Evolutionary conservation across 2,113 vertebrate genomes (phyloP).

Genomic region (Amblyopsis rosae): DNA sequence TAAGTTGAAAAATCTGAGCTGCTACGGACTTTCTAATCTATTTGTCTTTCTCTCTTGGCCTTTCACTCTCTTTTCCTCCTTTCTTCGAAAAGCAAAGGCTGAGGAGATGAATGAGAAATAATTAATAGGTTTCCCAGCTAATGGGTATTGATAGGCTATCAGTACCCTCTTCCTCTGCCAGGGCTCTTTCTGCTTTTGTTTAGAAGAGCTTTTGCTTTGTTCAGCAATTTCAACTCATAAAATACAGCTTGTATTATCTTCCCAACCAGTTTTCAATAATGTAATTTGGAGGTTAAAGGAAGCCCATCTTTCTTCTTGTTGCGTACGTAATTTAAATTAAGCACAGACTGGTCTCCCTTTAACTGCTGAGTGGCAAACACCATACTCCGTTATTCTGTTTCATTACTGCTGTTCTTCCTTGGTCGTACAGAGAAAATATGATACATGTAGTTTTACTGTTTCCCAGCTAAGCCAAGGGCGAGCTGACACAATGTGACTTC

Average conservation of each 20-base stretch:
- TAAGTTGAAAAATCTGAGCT: neutral
- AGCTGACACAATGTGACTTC: conserved; percentile 33
- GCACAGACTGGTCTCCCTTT: conserved; percentile 29
- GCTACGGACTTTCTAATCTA: neutral
- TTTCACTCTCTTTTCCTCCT: neutral
- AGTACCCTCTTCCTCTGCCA: conserved; percentile 33
- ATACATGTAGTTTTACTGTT: conserved; percentile 11
- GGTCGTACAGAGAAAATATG: conserved; percentile 18
- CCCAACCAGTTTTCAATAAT: conserved; percentile 53
- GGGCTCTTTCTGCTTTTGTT: conserved; percentile 32
- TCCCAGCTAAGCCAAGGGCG: conserved; percentile 7
- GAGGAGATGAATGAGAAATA: conserved; percentile 42
- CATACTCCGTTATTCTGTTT: conserved; percentile 22
- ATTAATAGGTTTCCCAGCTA: conserved; percentile 52
- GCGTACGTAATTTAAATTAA: conserved; percentile 45
- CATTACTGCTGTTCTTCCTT: conserved; percentile 7
- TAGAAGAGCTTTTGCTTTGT: conserved; percentile 36
- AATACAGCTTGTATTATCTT: conserved; percentile 54
- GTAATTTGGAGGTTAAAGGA: conserved; percentile 40
- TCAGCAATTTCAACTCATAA: conserved; percentile 63
- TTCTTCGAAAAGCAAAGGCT: neutral
- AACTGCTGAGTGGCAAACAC: conserved; percentile 29
- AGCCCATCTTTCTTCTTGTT: conserved; percentile 15
- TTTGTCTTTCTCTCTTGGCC: neutral
- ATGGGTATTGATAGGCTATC: conserved; percentile 62